Evolutionary conservation across 2,113 vertebrate genomes (phyloP).

Genomic region (Microtus oregoni): DNA sequence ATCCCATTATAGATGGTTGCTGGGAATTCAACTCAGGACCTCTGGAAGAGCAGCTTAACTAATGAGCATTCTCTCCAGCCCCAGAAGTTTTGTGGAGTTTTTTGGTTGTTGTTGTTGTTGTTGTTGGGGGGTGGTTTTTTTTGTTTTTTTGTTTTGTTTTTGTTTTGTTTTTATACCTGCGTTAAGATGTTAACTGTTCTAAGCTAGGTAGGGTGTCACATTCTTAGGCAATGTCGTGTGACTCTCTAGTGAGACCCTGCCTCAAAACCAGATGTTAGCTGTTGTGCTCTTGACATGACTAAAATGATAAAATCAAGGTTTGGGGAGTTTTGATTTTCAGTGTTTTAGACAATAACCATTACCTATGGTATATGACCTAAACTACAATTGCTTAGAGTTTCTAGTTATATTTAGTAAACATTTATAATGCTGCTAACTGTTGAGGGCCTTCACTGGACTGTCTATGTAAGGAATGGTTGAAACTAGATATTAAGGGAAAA

Average conservation of each 20-base stretch:
- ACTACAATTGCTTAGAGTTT: constrained; percentile 14
- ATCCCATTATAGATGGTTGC: neutral
- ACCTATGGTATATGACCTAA: neutral
- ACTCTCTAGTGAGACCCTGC: neutral
- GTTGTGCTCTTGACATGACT: neutral
- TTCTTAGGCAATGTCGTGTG: neutral
- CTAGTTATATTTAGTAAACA: constrained; percentile 1
- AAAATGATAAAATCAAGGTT: neutral
- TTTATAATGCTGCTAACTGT: constrained; percentile 49
- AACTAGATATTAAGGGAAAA: constrained; percentile 31
- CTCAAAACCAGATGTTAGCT: neutral
- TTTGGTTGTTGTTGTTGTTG: neutral
- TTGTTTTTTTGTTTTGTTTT: too few relatives aligned
- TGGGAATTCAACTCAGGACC: neutral
- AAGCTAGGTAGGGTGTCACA: neutral
- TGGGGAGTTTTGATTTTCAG: neutral
- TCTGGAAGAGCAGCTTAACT: neutral
- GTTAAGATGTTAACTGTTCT: constrained; percentile 11
- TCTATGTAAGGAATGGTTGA: constrained; percentile 20
- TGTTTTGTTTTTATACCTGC: neutral
- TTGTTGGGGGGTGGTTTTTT: too few relatives aligned
- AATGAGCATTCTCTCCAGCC: neutral
- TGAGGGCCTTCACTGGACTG: neutral
- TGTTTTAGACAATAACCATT: constrained; percentile 39
- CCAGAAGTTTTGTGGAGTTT: neutral